Evolutionary conservation across 2,797 vertebrate species (phyloP).

Genomic region (Sphaeramia orbicularis): DNA sequence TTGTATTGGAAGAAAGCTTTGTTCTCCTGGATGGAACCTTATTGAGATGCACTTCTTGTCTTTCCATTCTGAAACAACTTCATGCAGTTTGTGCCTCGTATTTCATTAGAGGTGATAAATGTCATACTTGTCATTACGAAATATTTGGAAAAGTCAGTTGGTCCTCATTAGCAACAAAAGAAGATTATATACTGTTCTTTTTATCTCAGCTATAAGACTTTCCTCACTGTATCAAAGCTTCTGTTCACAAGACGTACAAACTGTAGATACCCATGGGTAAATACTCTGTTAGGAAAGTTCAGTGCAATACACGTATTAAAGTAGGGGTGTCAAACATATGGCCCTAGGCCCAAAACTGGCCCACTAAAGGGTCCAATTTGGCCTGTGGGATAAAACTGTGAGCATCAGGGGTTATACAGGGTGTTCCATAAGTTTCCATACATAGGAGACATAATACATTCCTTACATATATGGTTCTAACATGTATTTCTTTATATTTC

Average conservation of each 20-base stretch:
- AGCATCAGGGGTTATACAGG: too few species aligned
- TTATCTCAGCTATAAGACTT: slow-evolving; percentile 10
- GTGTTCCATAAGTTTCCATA: too few species aligned
- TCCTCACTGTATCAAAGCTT: slow-evolving; percentile 29
- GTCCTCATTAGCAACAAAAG: slow-evolving; percentile 10
- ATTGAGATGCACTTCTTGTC: not conserved
- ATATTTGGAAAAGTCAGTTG: slow-evolving; percentile 2
- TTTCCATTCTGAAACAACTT: not conserved
- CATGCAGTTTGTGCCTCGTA: not conserved
- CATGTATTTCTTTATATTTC: too few species aligned
- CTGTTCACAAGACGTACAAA: slow-evolving; percentile 29
- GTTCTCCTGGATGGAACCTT: not conserved
- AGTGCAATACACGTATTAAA: slow-evolving; percentile 1
- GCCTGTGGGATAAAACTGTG: too few species aligned
- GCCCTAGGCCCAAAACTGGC: too few species aligned
- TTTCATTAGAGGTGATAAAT: slow-evolving; percentile 28
- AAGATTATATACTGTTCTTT: slow-evolving; percentile 8
- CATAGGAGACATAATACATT: too few species aligned
- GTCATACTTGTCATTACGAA: slow-evolving; percentile 4
- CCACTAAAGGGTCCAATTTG: too few species aligned
- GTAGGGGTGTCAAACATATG: too few species aligned
- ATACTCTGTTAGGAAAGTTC: slow-evolving; percentile 31
- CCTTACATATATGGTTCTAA: too few species aligned
- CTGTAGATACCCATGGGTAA: slow-evolving; percentile 23
- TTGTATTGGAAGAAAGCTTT: not conserved